Conservation (phyloP, 2,888 invertebrate genomes). For the Ophraella communa region DNA sequence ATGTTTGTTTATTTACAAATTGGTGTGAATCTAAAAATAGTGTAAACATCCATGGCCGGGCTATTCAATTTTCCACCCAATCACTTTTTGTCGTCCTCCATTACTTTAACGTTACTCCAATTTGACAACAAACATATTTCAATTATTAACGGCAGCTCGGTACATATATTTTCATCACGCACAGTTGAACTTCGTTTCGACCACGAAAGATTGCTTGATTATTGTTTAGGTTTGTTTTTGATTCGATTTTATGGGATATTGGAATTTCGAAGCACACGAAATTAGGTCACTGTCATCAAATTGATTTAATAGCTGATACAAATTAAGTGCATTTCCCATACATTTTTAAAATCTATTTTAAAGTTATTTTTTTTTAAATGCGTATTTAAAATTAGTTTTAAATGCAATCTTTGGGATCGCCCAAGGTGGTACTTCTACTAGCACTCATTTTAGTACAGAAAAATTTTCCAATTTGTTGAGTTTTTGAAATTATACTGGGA, state of each 20-base stretch:
- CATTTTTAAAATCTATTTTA: no score
- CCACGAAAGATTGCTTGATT: conserved; percentile 24
- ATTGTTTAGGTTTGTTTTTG: conserved; percentile 25
- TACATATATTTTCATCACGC: conserved; percentile 41
- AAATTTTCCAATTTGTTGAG: no score
- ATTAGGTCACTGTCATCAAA: neutral
- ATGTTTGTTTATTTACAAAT: no score
- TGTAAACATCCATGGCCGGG: neutral
- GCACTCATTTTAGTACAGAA: no score
- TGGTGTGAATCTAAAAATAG: neutral
- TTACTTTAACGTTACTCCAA: conserved; percentile 27
- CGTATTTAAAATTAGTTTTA: no score
- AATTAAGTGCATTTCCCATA: no score
- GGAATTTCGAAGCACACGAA: neutral
- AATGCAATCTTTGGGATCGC: no score
- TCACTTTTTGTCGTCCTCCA: conserved; percentile 20
- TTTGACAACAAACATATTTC: conserved; percentile 39
- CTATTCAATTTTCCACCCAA: conserved; percentile 27
- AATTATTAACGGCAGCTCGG: conserved; percentile 45
- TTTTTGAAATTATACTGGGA: no score
- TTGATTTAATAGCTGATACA: neutral
- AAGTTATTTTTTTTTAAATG: no score
- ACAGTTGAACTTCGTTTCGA: conserved; percentile 23
- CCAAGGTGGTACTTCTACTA: no score
- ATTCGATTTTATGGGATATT: conserved; percentile 19